Percentiles rank a stretch among this genome's conserved stretches.
phyloP scores from a whole-genome alignment of 2,797 vertebrate genomes.

The Acrossocheilus fasciatus region DNA sequence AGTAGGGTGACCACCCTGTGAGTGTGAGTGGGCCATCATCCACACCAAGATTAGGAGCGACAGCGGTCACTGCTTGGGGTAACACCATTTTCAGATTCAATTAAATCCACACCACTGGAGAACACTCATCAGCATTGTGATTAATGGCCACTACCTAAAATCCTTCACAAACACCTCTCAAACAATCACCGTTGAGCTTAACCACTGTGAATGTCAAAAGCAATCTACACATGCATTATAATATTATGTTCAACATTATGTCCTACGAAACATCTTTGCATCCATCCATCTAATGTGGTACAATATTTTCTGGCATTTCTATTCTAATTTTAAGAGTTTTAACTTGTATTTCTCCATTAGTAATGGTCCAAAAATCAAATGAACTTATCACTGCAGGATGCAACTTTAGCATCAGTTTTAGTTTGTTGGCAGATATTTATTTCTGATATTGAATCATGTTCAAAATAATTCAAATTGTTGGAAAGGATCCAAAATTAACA shows the following conservation, averaged over 20 bases:
- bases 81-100: constrained; percentile 79
- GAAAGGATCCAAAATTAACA: neutral
- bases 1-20: constrained; percentile 75
- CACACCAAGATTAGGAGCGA: constrained; percentile 74
- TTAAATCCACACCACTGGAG: constrained; percentile 74
- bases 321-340: neutral
- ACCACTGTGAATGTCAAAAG: neutral
- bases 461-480: neutral
- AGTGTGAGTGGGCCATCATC: constrained; percentile 67
- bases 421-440: neutral
- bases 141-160: constrained; percentile 36
- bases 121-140: constrained; percentile 27
- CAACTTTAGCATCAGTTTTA: neutral
- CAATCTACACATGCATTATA: neutral
- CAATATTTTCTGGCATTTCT: neutral
- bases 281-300: neutral
- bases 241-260: neutral
- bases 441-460: neutral
- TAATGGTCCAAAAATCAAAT: neutral
- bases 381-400: neutral
- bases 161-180: constrained; percentile 33
- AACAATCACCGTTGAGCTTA: neutral
- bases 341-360: neutral
- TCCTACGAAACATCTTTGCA: neutral
- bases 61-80: constrained; percentile 70